phyloP scores from a whole-genome alignment of 2,797 vertebrate genomes.

The Macropodus opercularis region DNA sequence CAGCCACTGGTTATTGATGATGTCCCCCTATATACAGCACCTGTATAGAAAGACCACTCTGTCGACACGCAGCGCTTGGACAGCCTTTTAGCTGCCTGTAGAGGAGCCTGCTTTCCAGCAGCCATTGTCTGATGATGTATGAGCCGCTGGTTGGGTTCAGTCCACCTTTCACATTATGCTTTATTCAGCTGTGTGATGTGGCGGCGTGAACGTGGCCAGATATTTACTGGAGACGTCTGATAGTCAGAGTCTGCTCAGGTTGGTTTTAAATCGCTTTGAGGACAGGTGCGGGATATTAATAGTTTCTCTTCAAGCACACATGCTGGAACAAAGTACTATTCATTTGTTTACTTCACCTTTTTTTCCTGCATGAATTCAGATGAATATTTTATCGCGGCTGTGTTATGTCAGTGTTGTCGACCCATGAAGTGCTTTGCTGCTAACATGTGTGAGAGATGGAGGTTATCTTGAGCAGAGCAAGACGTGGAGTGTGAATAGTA shows the following conservation, averaged over 20 bases:
- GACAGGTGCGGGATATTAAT: constrained; percentile 6
- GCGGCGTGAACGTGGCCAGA: constrained; percentile 51
- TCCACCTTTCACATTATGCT: constrained; percentile 63
- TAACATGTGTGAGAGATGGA: neutral
- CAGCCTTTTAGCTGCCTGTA: constrained; percentile 60
- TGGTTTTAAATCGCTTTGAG: constrained; percentile 19
- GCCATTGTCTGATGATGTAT: constrained; percentile 76
- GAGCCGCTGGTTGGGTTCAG: constrained; percentile 57
- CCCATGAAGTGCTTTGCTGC: neutral
- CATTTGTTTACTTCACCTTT: constrained; percentile 10
- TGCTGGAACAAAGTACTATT: neutral
- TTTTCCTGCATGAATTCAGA: neutral
- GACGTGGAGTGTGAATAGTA: neutral
- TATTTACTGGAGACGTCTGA: constrained; percentile 46
- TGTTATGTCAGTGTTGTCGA: neutral
- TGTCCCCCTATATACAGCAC: constrained; percentile 44
- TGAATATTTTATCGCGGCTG: neutral
- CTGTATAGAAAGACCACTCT: constrained; percentile 43
- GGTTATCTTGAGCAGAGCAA: neutral
- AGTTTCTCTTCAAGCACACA: constrained; percentile 8
- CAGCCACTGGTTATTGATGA: constrained; percentile 65
- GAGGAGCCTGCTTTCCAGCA: constrained; percentile 57
- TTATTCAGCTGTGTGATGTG: constrained; percentile 61
- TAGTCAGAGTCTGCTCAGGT: constrained; percentile 25
- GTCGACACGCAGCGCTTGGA: constrained; percentile 55